A percentile compares a stretch with the other conserved stretches of the same genome.
Conservation (phyloP, 2,113 vertebrate species). For the Syngnathus floridae region DNA sequence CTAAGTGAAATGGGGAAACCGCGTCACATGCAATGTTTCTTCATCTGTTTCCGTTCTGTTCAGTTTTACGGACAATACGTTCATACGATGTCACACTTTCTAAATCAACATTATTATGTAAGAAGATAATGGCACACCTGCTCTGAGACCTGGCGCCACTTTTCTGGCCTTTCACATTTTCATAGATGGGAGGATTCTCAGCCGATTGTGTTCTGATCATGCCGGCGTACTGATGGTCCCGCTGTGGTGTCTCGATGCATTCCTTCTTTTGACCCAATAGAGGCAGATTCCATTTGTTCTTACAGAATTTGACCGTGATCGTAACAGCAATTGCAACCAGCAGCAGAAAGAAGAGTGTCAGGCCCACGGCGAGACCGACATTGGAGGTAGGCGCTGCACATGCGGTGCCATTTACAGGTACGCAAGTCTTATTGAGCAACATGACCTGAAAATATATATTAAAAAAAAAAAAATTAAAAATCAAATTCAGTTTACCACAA, state of each 20-base stretch:
- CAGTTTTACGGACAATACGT: conserved; percentile 3
- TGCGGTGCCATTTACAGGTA: neutral
- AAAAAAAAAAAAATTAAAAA: neutral
- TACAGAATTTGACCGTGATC: conserved; percentile 24
- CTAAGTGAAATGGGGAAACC: conserved; percentile 45
- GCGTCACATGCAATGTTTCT: conserved; percentile 9
- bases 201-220: neutral
- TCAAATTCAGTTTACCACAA: no score
- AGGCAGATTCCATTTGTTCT: conserved; percentile 12
- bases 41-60: conserved; percentile 23
- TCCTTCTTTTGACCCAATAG: conserved; percentile 7
- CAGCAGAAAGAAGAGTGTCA: conserved; percentile 45
- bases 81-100: neutral
- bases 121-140: conserved; percentile 29
- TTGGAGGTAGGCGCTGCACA: fast-evolving
- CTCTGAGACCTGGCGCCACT: neutral
- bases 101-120: neutral
- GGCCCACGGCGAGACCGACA: conserved; percentile 25
- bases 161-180: conserved; percentile 46
- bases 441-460: conserved; percentile 40
- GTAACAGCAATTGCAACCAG: conserved; percentile 5
- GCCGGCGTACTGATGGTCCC: conserved; percentile 8
- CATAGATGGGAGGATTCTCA: conserved; percentile 52
- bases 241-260: neutral
- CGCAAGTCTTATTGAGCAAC: fast-evolving